Percentiles rank a stretch among this genome's conserved stretches.
Evolutionary conservation across 2,888 invertebrate species (phyloP).

Genomic region (Plusia festucae): DNA sequence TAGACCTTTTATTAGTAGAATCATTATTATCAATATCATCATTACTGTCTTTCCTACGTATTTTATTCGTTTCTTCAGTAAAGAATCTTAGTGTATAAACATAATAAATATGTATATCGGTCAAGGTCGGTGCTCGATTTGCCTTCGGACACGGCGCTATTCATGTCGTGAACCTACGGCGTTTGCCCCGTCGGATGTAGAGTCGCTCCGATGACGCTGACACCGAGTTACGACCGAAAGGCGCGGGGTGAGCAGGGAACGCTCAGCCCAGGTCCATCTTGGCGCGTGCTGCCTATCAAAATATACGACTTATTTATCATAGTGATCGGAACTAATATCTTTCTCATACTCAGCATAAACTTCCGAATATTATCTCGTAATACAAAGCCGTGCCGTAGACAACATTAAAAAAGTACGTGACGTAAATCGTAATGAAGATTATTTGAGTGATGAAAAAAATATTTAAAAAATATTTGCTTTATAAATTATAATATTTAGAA

Average conservation of each 20-base stretch:
- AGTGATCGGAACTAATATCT: neutral
- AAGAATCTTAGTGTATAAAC: slow-evolving; percentile 35
- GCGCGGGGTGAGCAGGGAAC: neutral
- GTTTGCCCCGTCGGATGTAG: slow-evolving; percentile 10
- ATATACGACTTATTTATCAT: slow-evolving; percentile 1
- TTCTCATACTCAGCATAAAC: neutral
- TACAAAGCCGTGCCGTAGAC: neutral
- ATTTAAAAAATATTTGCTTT: too few species aligned
- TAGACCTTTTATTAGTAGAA: slow-evolving; percentile 36
- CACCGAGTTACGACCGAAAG: neutral
- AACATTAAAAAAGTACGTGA: neutral
- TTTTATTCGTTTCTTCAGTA: slow-evolving; percentile 14
- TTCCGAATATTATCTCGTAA: slow-evolving; percentile 6
- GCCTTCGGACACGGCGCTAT: slow-evolving; percentile 49
- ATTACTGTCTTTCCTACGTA: slow-evolving; percentile 2
- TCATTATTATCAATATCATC: slow-evolving; percentile 30
- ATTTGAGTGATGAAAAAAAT: too few species aligned
- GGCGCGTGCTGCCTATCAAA: neutral
- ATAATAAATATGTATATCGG: slow-evolving; percentile 52
- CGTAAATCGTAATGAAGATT: too few species aligned
- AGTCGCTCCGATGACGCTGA: neutral
- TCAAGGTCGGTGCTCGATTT: slow-evolving; percentile 47
- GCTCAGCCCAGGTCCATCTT: neutral
- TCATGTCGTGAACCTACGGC: slow-evolving; percentile 51
- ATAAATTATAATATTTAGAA: neutral